phyloP scores from a whole-genome alignment of 2,797 vertebrate species.

The Sebastes hubbsi region DNA sequence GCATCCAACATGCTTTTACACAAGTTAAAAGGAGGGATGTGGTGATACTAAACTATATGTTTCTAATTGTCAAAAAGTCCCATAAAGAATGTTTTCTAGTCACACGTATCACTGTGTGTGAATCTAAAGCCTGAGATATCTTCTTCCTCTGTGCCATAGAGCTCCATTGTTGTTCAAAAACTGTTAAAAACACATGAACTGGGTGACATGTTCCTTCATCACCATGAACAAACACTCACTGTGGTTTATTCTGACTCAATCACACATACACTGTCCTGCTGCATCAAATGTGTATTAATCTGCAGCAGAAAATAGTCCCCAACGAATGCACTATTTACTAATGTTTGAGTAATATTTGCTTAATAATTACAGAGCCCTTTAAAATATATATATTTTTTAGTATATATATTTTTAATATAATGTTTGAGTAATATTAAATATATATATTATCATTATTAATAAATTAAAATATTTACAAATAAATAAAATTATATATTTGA shows the following conservation, averaged over 20 bases:
- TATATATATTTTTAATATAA: too few species aligned
- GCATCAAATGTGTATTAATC: not conserved
- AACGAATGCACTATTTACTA: not conserved
- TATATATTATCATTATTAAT: too few species aligned
- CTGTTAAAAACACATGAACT: not conserved
- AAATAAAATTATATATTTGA: too few species aligned
- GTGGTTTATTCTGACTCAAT: not conserved
- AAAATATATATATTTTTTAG: too few species aligned
- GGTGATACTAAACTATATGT: not conserved
- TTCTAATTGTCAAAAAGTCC: not conserved
- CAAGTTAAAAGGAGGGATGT: not conserved
- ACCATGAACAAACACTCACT: not conserved
- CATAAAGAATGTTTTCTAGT: not conserved
- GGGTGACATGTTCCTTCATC: not conserved
- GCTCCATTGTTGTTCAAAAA: not conserved
- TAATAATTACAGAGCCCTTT: too few species aligned
- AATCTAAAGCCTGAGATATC: not conserved
- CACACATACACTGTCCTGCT: not conserved
- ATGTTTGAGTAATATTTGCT: too few species aligned
- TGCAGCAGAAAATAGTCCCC: not conserved
- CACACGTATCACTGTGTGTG: not conserved
- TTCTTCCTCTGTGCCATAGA: not conserved
- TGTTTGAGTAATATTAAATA: too few species aligned
- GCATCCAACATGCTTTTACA: conserved; percentile 8
- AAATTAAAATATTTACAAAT: too few species aligned